Base-by-base conservation (phyloP, 1,140 invertebrate species). In the Globodera rostochiensis region DNA sequence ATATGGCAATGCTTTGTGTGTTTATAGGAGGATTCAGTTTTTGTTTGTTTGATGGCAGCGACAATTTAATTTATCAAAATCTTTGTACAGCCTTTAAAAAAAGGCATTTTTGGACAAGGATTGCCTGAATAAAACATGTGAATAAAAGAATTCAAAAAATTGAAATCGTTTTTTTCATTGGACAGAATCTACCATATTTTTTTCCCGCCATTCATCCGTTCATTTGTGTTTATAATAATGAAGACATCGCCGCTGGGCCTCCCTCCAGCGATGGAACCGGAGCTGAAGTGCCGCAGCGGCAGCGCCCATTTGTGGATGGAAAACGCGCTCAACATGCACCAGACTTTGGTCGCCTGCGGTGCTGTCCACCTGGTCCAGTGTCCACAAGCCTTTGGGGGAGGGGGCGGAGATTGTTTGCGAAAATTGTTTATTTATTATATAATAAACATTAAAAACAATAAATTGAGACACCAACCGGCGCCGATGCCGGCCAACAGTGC, bases 401-500 rank as follows among this genome's bases (percentile, higher is more conserved):
- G 15, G 19, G 3, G 19, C 0, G 15, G 15, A 21, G 7, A 9
- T 53, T 53, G 25, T 53, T 53, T 53, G 50, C 2, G 4, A 53
- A 53, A 9, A 6, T 53, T 53, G 4, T 7, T 7, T 53, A 53
- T 53, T 53, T 15, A 15, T 70, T 19, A 70, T 9, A 70, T 0
- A 25, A 25, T 15, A 70, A 3, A n/a, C 6, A 21, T 70, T 53
- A 3, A 6, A 3, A 11, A 45, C 4, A 70, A 15, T 8, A 19
- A 70, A 13, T 81, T 84, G 15, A 46, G 25, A 45, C 15, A 6
- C 3, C 53, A 36, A 36, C 87, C 86, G 70, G 77, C 47, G 36
- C 82, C 80, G n/a, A 89, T 45, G n/a, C 88, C 88, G 74, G 86
- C 81, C 21, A 89, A 71, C 25, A 89, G 57, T 50, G 88, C 88